Conservation (phyloP, 2,797 vertebrate genomes). For the Chelonia mydas region DNA sequence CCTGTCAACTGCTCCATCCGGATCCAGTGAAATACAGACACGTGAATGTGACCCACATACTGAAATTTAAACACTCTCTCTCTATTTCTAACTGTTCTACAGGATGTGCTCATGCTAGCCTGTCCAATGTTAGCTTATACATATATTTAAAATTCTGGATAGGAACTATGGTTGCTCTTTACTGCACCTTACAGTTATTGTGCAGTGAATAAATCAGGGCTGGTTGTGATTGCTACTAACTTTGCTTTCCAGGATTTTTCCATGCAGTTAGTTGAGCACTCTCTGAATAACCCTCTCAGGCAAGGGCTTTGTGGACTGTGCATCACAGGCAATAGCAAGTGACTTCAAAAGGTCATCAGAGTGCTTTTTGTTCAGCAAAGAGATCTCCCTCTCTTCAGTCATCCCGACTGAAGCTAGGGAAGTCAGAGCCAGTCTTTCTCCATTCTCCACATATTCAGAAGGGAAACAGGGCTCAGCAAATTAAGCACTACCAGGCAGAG, state of each 20-base stretch:
- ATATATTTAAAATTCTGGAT: not conserved
- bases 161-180: not conserved
- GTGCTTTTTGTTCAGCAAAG: not conserved
- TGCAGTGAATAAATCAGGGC: not conserved
- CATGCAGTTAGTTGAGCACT: not conserved
- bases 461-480: too few relatives aligned
- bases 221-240: not conserved
- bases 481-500: too few relatives aligned
- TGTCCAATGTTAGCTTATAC: not conserved
- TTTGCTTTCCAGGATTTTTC: not conserved
- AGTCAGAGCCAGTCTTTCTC: too few relatives aligned
- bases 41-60: not conserved
- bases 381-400: too few relatives aligned
- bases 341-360: not conserved
- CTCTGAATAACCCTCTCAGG: not conserved
- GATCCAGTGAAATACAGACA: not conserved
- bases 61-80: not conserved
- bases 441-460: too few relatives aligned
- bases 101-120: not conserved
- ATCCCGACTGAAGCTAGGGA: too few relatives aligned
- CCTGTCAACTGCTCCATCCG: not conserved
- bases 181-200: not conserved
- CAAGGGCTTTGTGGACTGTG: not conserved
- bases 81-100: not conserved
- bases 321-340: not conserved